Conservation (phyloP, 2,888 invertebrate genomes). For the Nephrocerus scutellatus region DNA sequence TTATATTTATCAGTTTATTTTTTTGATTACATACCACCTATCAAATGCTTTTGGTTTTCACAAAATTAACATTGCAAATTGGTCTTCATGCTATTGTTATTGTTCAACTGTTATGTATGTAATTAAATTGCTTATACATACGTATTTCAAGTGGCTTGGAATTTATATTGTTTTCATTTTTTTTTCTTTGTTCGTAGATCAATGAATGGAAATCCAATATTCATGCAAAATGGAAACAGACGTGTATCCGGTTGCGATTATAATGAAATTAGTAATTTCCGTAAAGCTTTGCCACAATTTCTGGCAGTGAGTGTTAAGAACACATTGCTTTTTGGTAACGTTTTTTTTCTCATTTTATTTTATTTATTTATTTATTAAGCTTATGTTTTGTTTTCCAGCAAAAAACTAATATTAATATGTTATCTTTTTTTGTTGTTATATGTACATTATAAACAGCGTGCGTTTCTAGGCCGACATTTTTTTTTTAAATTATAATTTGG, state of each 20-base stretch:
- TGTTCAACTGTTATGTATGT: conserved; percentile 1
- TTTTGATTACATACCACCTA: no score
- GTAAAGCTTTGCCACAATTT: conserved; percentile 63
- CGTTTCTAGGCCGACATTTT: no score
- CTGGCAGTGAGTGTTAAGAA: conserved; percentile 77
- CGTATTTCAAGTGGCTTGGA: conserved; percentile 7
- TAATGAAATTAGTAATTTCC: conserved; percentile 46
- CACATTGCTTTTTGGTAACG: conserved; percentile 60
- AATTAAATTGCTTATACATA: conserved; percentile 4
- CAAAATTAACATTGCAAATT: no score
- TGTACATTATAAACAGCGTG: no score
- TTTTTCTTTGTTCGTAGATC: conserved; percentile 25
- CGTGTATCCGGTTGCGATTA: conserved; percentile 24
- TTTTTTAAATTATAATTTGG: no score
- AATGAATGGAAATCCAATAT: conserved; percentile 40
- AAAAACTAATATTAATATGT: no score
- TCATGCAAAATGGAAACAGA: conserved; percentile 38
- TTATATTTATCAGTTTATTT: no score
- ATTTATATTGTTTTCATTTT: conserved; percentile 9
- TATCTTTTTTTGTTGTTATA: conserved; percentile 2
- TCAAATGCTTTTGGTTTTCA: no score
- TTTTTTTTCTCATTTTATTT: background rate
- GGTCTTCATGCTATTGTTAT: no score
- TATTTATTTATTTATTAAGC: background rate
- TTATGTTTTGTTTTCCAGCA: background rate